phyloP scores from a whole-genome alignment of 2,797 vertebrate species.

The Staurois parvus region DNA sequence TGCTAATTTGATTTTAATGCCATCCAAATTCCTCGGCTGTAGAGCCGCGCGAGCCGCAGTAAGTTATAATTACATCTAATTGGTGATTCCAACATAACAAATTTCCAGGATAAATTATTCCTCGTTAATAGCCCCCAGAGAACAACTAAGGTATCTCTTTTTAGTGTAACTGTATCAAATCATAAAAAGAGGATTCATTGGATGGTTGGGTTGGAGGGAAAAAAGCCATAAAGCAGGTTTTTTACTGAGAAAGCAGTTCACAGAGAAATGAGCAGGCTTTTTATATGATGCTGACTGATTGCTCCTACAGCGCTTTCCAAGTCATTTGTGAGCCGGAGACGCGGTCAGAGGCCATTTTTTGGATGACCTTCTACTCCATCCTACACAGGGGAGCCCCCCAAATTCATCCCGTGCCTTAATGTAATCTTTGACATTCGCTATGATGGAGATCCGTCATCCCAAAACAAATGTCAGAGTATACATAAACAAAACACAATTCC shows the following conservation, averaged over 20 bases:
- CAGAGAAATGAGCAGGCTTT: slow-evolving; percentile 11
- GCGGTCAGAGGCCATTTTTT: slow-evolving; percentile 14
- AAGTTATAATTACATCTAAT: slow-evolving; percentile 79
- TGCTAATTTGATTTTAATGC: slow-evolving; percentile 79
- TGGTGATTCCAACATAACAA: slow-evolving; percentile 80
- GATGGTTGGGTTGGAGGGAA: slow-evolving; percentile 27
- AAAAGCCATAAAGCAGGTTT: slow-evolving; percentile 21
- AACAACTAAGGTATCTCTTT: slow-evolving; percentile 62
- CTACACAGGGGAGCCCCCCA: not conserved
- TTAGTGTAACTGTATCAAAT: slow-evolving; percentile 62
- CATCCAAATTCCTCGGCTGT: slow-evolving; percentile 71
- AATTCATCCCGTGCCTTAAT: not conserved
- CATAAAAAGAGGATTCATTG: slow-evolving; percentile 43
- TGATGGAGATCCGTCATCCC: not conserved
- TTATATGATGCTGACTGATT: slow-evolving; percentile 18
- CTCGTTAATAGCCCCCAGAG: slow-evolving; percentile 75
- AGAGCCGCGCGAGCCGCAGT: slow-evolving; percentile 68
- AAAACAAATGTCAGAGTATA: not conserved
- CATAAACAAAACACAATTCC: slow-evolving; percentile 16
- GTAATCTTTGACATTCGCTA: not conserved
- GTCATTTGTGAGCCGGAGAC: not conserved
- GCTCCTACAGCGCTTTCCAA: not conserved
- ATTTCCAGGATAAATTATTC: slow-evolving; percentile 80
- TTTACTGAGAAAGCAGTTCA: not conserved
- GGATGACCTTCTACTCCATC: not conserved